Evolutionary conservation across 2,888 invertebrate species (phyloP).

Genomic region (Microctonus brassicae): DNA sequence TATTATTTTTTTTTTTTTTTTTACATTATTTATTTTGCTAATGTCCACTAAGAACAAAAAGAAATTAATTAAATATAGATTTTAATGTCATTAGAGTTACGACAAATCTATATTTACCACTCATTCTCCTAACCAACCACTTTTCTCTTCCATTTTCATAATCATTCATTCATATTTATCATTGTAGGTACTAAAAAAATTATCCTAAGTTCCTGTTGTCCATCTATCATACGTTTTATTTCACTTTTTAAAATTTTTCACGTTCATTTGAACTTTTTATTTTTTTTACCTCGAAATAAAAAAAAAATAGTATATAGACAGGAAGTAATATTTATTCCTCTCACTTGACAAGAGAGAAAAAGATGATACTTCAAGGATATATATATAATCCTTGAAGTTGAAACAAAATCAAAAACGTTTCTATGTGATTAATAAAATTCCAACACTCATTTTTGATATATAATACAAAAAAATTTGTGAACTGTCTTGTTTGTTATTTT

Average conservation of each 20-base stretch:
- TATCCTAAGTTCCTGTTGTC: constrained; percentile 20
- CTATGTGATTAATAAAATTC: constrained; percentile 1
- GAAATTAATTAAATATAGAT: not conserved
- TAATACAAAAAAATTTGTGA: constrained; percentile 44
- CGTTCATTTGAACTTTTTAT: not conserved
- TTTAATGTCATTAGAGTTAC: not conserved
- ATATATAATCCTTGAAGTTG: not conserved
- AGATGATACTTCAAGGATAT: too few species aligned
- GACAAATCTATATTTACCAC: not conserved
- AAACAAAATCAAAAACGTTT: constrained; percentile 1
- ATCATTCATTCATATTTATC: constrained; percentile 19
- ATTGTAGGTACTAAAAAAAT: constrained; percentile 16
- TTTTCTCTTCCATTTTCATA: not conserved
- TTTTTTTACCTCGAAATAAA: not conserved
- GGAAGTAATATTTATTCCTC: not conserved
- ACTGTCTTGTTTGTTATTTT: constrained; percentile 37
- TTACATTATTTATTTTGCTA: constrained; percentile 12
- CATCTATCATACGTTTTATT: constrained; percentile 1
- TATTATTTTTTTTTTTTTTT: constrained; percentile 38
- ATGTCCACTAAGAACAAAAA: constrained; percentile 34
- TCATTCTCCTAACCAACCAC: not conserved
- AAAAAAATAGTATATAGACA: too few species aligned
- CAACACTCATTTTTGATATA: not conserved
- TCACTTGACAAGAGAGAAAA: not conserved
- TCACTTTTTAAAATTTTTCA: not conserved